Evolutionary conservation across 2,113 vertebrate species (phyloP), one percentile per base, ranked within the genome.

Genomic region (Pelodiscus sinensis): DNA sequence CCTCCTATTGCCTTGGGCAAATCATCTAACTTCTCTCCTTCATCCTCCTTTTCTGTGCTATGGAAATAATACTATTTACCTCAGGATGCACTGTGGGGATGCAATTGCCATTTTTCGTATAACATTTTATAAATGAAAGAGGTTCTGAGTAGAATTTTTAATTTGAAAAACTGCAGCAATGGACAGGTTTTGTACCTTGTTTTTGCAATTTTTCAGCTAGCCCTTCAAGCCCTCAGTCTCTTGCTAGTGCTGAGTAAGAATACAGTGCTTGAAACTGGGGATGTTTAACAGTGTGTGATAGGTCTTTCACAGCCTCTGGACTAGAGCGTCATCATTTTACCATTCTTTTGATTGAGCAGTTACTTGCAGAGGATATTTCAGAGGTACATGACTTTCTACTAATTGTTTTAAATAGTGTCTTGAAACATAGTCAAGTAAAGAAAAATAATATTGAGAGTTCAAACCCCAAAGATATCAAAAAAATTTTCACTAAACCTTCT

Each of bases 401-500:
- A 35, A 85, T 85, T 86, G 85, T 95, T 96, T 95, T 86, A 87
- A 90, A 52, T 83, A 95, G 90, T 85, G n/a, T 51, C 58, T 78
- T 90, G 60, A 84, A 92, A 80, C 8, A 85, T 35, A 44, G 19
- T 79, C 51, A 50, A 52, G n/a, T 44, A 92, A 90, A 62, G 9
- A 27, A 88, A 92, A 79, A 90, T 73, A 6, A 25, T 5, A 56
- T 27, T 51, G 62, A 21, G 82, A 85, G 81, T 92, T 62, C 51
- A 92, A 84, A 87, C 58, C 10, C 25, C 56, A 65, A 58, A 29
- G 7, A 81, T 29, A 52, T 5, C 3, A 83, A 3, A 83, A 3
- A 3, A 2, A 9, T 82, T 94, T 85, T 58, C 50, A 82, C 13
- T 6, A 94, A 90, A 93, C 65, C n/a, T 68, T 60, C 84, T 84